phyloP scores from a whole-genome alignment of 2,113 vertebrate genomes.

The Clarias gariepinus region DNA sequence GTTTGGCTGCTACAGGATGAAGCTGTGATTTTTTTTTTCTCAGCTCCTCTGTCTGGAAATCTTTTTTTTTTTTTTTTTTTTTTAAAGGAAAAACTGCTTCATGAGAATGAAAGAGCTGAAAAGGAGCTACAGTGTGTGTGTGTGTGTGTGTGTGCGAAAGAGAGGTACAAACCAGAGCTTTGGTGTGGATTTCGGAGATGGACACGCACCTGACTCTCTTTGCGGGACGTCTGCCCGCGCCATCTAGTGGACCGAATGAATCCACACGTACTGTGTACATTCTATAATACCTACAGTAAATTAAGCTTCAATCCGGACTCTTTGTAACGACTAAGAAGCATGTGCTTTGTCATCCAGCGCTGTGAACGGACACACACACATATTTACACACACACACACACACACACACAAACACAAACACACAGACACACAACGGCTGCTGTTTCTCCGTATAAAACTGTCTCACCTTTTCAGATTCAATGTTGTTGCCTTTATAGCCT shows the following conservation, averaged over 20 bases:
- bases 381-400: background rate
- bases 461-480: slow-evolving; percentile 53
- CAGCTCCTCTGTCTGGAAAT: slow-evolving; percentile 24
- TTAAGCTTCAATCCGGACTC: slow-evolving; percentile 42
- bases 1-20: slow-evolving; percentile 42
- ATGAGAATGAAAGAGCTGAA: slow-evolving; percentile 22
- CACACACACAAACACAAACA: background rate
- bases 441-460: slow-evolving; percentile 14
- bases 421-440: background rate
- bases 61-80: no score
- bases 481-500: slow-evolving; percentile 72
- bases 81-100: background rate
- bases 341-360: slow-evolving; percentile 33
- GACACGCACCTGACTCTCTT: slow-evolving; percentile 21
- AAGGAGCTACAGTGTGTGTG: background rate
- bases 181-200: background rate
- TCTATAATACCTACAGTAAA: slow-evolving; percentile 24
- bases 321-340: slow-evolving; percentile 34
- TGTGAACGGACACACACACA: slow-evolving; percentile 31
- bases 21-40: background rate
- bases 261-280: slow-evolving; percentile 39
- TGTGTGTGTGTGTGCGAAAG: no score
- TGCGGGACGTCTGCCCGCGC: background rate
- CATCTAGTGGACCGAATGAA: slow-evolving; percentile 8
- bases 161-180: background rate